Percentiles rank a stretch among this genome's conserved stretches.
These are phyloP conservation scores for Orchesellides sinensis DNA, from an alignment of 2,888 invertebrate genomes.

Conservation along the genomic window DNA sequence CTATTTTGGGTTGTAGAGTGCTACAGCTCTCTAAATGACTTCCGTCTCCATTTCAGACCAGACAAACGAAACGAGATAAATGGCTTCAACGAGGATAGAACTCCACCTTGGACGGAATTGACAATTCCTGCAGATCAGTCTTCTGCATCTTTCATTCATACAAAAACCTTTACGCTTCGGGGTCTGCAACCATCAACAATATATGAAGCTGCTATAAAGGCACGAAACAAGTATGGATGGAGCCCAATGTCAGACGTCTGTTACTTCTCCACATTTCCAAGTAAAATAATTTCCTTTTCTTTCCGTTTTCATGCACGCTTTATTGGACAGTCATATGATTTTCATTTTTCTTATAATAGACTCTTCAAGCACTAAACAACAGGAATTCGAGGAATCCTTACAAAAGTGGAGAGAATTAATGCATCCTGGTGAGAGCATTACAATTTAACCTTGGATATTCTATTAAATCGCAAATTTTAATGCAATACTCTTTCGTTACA, in stretches of 20 bases:
- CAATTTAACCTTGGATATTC: too few relatives aligned
- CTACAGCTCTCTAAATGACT: constrained; percentile 87
- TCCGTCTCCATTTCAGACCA: constrained; percentile 78
- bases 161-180: constrained; percentile 85
- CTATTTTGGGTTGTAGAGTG: constrained; percentile 92
- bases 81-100: constrained; percentile 43
- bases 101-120: constrained; percentile 82
- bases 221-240: constrained; percentile 91
- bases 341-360: constrained; percentile 29
- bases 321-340: not conserved
- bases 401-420: constrained; percentile 49
- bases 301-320: not conserved
- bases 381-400: constrained; percentile 52
- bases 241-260: constrained; percentile 86
- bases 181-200: constrained; percentile 86
- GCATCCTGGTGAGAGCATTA: constrained; percentile 60
- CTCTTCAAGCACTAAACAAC: constrained; percentile 61
- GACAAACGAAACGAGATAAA: constrained; percentile 63
- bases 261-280: constrained; percentile 83
- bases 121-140: constrained; percentile 85
- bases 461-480: too few relatives aligned
- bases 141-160: constrained; percentile 81
- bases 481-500: too few relatives aligned
- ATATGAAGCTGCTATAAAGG: constrained; percentile 88
- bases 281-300: constrained; percentile 43